Conservation (phyloP, 2,113 vertebrate species). For the Sturnira hondurensis region DNA sequence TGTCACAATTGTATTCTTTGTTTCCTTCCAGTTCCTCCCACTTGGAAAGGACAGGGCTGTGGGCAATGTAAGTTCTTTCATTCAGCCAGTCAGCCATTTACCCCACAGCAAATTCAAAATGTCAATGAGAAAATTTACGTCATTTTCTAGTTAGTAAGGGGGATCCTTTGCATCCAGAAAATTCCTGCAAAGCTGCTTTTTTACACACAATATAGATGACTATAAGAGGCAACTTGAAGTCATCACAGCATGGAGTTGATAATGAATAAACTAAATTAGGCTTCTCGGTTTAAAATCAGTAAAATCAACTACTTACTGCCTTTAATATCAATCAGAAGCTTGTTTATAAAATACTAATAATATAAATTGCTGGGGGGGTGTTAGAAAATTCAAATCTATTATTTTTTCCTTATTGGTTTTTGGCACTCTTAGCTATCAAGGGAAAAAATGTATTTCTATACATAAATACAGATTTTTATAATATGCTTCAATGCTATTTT, state of each 20-base stretch:
- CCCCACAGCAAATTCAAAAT: neutral
- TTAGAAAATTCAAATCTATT: neutral
- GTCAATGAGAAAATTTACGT: neutral
- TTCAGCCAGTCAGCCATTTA: neutral
- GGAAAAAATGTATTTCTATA: neutral
- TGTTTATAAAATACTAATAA: conserved; percentile 5
- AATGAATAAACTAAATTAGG: neutral
- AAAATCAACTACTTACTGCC: neutral
- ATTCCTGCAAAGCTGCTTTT: neutral
- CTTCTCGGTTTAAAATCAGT: neutral
- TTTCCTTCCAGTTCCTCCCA: neutral
- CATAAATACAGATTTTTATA: neutral
- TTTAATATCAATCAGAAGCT: neutral
- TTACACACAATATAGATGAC: neutral
- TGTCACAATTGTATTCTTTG: neutral
- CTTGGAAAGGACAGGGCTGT: neutral
- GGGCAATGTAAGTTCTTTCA: neutral
- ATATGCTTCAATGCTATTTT: conserved; percentile 32
- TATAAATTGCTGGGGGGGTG: neutral
- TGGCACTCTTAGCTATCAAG: neutral
- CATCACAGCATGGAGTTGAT: neutral
- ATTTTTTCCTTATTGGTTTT: neutral
- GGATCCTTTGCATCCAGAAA: neutral
- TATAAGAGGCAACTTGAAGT: neutral
- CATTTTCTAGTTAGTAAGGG: neutral